These are phyloP conservation scores for Talpa occidentalis DNA, from an alignment of 2,113 vertebrate genomes.

Conservation along the genomic window DNA sequence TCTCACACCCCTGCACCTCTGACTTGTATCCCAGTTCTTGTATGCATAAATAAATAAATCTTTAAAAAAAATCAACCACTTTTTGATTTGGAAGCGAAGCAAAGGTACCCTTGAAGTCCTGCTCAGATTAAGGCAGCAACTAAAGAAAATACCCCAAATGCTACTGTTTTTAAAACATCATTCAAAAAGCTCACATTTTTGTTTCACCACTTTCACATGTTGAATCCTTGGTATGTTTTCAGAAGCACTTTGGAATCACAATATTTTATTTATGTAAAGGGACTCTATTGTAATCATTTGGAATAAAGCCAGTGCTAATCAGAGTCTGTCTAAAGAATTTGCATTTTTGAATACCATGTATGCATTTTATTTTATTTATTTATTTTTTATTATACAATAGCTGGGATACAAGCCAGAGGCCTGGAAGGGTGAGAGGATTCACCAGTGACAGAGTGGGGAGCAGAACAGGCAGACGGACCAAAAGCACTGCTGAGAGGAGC, in stretches of 20 bases:
- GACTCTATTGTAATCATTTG: conserved; percentile 66
- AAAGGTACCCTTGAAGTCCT: neutral
- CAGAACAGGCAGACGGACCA: no score
- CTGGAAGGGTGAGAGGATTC: no score
- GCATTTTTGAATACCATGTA: conserved; percentile 76
- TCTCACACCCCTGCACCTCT: no score
- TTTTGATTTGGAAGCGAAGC: neutral
- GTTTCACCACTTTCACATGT: neutral
- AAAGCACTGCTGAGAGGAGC: no score
- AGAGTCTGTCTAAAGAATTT: conserved; percentile 78
- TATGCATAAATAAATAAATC: no score
- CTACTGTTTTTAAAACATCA: no score
- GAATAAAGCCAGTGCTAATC: conserved; percentile 76
- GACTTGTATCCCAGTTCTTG: no score
- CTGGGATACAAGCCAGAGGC: no score
- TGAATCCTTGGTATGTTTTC: neutral
- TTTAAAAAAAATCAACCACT: neutral
- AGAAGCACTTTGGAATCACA: neutral
- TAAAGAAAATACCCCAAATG: fast-evolving
- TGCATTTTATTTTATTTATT: no score
- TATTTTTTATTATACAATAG: no score
- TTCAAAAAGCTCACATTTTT: neutral
- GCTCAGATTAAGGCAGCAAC: neutral
- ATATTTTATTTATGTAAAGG: conserved; percentile 73
- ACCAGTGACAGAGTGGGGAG: no score